Percentiles rank a stretch among this genome's conserved stretches.
Evolutionary conservation across 2,888 invertebrate genomes (phyloP).

Genomic region (Melipona beecheii): DNA sequence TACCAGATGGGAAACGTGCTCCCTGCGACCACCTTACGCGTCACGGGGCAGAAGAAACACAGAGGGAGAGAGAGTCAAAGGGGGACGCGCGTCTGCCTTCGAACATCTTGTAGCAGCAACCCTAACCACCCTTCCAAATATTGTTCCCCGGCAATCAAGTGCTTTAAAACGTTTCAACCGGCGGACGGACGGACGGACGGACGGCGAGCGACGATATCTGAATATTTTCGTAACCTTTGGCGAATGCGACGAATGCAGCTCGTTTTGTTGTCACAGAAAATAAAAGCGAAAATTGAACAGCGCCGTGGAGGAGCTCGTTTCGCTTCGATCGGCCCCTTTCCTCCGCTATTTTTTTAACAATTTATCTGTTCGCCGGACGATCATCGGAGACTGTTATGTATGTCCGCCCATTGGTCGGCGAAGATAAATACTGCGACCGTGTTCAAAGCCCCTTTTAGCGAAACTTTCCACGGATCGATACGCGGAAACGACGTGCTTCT

Average conservation of each 20-base stretch:
- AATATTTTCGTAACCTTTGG: conserved; percentile 70
- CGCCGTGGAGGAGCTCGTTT: conserved; percentile 50
- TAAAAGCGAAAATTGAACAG: conserved; percentile 67
- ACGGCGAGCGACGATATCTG: conserved; percentile 40
- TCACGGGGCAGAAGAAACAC: conserved; percentile 60
- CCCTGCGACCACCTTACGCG: conserved; percentile 51
- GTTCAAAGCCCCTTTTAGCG: conserved; percentile 32
- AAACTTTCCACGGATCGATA: conserved; percentile 13
- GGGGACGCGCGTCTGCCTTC: conserved; percentile 12
- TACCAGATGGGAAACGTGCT: conserved; percentile 48
- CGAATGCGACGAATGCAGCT: conserved; percentile 56
- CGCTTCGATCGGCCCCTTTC: conserved; percentile 29
- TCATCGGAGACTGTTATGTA: conserved; percentile 45
- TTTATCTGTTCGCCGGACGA: conserved; percentile 52
- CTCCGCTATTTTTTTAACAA: conserved; percentile 66
- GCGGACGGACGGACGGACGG: conserved; percentile 22
- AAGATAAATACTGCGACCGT: conserved; percentile 48
- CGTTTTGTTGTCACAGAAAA: conserved; percentile 71
- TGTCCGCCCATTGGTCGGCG: conserved; percentile 38
- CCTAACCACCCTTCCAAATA: conserved; percentile 65
- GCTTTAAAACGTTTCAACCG: conserved; percentile 55
- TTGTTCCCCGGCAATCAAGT: conserved; percentile 65
- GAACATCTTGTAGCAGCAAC: conserved; percentile 56
- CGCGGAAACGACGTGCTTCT: not conserved
- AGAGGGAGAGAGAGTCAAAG: conserved; percentile 39